Conservation (phyloP, 1,140 invertebrate species). For the Psix sp. region DNA sequence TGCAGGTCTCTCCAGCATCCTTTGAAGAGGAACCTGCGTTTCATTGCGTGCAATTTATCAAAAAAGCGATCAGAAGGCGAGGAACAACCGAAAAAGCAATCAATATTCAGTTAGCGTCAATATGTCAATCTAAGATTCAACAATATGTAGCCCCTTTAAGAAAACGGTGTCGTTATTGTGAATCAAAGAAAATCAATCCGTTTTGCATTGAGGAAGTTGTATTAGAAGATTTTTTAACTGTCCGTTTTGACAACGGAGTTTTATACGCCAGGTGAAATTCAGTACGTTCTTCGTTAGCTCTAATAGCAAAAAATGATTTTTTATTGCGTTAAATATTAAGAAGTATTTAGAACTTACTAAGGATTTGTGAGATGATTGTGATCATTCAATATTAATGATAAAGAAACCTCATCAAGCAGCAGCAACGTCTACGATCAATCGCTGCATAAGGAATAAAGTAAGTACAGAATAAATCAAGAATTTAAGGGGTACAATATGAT, state of each 20-base stretch:
- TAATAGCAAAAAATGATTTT: neutral
- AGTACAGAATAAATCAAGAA: slow-evolving; percentile 35
- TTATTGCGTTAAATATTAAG: slow-evolving; percentile 3
- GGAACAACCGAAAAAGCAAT: slow-evolving; percentile 3
- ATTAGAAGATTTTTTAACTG: slow-evolving; percentile 4
- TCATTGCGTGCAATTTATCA: slow-evolving; percentile 41
- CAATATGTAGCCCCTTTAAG: slow-evolving; percentile 2
- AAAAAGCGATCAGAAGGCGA: slow-evolving; percentile 4
- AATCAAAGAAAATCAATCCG: neutral
- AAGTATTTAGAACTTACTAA: slow-evolving; percentile 14
- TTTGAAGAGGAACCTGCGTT: slow-evolving; percentile 46
- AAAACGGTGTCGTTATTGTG: slow-evolving; percentile 6
- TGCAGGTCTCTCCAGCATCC: slow-evolving; percentile 43
- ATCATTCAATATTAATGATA: neutral
- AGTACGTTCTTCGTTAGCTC: neutral
- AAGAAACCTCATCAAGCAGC: neutral
- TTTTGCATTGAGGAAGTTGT: neutral
- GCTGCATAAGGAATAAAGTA: slow-evolving; percentile 36
- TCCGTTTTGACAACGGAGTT: neutral
- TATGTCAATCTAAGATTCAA: neutral
- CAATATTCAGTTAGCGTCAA: neutral
- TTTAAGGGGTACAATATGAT: slow-evolving; percentile 46
- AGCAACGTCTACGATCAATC: neutral
- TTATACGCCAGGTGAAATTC: slow-evolving; percentile 2
- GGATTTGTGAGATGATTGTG: neutral